These are phyloP conservation scores for Drosophila paracracens DNA, from an alignment of 2,888 invertebrate species.

Conservation along the genomic window DNA sequence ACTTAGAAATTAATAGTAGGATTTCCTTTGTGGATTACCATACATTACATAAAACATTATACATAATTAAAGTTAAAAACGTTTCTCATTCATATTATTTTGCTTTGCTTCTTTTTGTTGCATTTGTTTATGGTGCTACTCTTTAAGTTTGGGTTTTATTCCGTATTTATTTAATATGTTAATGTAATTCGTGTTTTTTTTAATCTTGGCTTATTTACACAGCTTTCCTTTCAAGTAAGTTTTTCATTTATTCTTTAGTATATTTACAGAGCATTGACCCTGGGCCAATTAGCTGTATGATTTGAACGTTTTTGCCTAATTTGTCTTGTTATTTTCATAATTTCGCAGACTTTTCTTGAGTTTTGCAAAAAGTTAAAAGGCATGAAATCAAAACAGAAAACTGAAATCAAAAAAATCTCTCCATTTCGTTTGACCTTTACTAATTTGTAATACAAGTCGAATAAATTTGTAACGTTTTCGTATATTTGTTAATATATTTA, in stretches of 20 bases:
- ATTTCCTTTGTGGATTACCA: slow-evolving; percentile 69
- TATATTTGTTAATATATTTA: slow-evolving; percentile 16
- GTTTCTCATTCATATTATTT: slow-evolving; percentile 35
- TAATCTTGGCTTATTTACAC: slow-evolving; percentile 69
- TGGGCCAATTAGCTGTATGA: slow-evolving; percentile 56
- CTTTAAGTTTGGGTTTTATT: slow-evolving; percentile 18
- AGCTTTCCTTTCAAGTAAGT: slow-evolving; percentile 56
- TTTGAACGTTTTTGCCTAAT: slow-evolving; percentile 33
- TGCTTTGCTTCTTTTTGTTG: slow-evolving; percentile 17
- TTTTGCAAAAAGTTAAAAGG: slow-evolving; percentile 36
- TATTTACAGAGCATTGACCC: slow-evolving; percentile 73
- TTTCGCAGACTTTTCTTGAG: slow-evolving; percentile 74
- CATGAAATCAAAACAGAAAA: slow-evolving; percentile 49
- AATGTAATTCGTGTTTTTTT: slow-evolving; percentile 11
- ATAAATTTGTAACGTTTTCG: slow-evolving; percentile 29
- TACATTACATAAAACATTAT: slow-evolving; percentile 76
- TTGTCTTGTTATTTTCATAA: slow-evolving; percentile 32
- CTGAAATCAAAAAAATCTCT: slow-evolving; percentile 39
- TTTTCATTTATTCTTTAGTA: slow-evolving; percentile 32
- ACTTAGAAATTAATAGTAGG: slow-evolving; percentile 80
- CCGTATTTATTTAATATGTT: slow-evolving; percentile 20
- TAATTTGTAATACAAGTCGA: slow-evolving; percentile 36
- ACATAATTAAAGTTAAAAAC: slow-evolving; percentile 77
- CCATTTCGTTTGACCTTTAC: slow-evolving; percentile 23
- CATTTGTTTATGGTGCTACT: slow-evolving; percentile 14